These are phyloP conservation scores for Polydrusus tereticollis DNA, from an alignment of 2,888 invertebrate species.

Conservation along the genomic window DNA sequence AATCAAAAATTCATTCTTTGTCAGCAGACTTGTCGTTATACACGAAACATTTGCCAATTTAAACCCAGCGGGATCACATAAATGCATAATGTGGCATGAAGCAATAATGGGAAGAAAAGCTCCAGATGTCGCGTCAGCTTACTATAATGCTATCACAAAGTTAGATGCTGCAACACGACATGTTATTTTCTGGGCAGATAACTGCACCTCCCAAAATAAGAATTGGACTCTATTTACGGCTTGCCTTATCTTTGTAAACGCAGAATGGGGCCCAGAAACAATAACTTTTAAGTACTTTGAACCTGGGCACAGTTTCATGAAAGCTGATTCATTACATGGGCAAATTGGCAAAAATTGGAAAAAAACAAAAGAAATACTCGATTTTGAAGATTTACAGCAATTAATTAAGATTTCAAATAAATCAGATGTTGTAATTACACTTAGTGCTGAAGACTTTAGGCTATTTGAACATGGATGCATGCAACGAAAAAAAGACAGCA, in stretches of 20 bases:
- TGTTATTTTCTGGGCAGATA: slow-evolving; percentile 32
- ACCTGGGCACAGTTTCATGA: no score
- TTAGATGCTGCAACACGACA: slow-evolving; percentile 15
- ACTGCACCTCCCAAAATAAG: slow-evolving; percentile 38
- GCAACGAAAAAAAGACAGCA: not conserved
- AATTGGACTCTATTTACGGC: slow-evolving; percentile 31
- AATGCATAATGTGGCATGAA: slow-evolving; percentile 37
- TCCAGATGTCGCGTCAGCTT: slow-evolving; percentile 42
- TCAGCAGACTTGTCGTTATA: slow-evolving; percentile 36
- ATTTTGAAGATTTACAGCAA: not conserved
- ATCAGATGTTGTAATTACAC: not conserved
- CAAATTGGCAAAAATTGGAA: slow-evolving; percentile 37
- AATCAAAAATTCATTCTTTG: slow-evolving; percentile 45
- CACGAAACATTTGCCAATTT: slow-evolving; percentile 44
- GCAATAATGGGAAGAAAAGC: slow-evolving; percentile 44
- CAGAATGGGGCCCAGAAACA: slow-evolving; percentile 17
- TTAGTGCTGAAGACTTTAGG: not conserved
- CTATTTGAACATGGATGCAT: slow-evolving; percentile 7
- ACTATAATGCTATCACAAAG: slow-evolving; percentile 30
- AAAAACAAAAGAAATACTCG: slow-evolving; percentile 19
- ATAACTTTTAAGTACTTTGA: slow-evolving; percentile 50
- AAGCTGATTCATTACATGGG: slow-evolving; percentile 46
- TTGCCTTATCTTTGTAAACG: slow-evolving; percentile 32
- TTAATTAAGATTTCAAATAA: not conserved
- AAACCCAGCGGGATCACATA: not conserved